Base-by-base conservation (phyloP, 2,113 vertebrate genomes). In the Perccottus glenii region DNA sequence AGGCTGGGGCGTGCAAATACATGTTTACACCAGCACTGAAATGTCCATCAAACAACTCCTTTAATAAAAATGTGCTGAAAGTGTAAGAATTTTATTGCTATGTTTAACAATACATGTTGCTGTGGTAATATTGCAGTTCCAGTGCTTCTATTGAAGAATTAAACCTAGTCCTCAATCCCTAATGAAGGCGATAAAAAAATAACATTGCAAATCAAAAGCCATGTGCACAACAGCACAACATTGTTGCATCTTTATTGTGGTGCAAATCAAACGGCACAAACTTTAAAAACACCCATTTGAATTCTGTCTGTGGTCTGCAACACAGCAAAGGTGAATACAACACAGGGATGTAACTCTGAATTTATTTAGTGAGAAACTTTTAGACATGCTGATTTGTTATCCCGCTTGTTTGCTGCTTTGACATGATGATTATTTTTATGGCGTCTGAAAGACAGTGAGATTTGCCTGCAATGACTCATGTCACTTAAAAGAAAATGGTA, bases 391-490 rank as follows among this genome's bases (percentile, higher is more conserved):
- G 35, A n/a, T 55, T 55, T 55, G 52, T 55, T 55, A n/a, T 38
- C 33, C 8, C 16, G 52, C 15, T 11, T 43, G 58, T 47, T n/a
- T 63, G 36, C 64, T 44, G 40, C 43, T 61, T 38, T 66, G 16
- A 49, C 16, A 72, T 46, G 55, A 27, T 69, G n/a, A n/a, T 38
- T 64, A 42, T 65, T 59, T 38, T 67, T 15, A 49, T 33, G 11
- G 33, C 35, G 47, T 60, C 50, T 3, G 33, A 60, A 77, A 64
- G 57, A 3, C 66, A 57, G 53, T 51, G 4, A 56, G 19, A 74
- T 75, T 71, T 68, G 55, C 45, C 45, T 52, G 19, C 43, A 78
- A 47, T 72, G 27, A 75, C 42, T 59, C 42, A 48, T 58, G 44
- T 27, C 19, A 27, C 19, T 46, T 36, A 35, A 32, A 64, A 42